Conservation (phyloP, 2,888 invertebrate genomes). For the Elmis aenea region DNA sequence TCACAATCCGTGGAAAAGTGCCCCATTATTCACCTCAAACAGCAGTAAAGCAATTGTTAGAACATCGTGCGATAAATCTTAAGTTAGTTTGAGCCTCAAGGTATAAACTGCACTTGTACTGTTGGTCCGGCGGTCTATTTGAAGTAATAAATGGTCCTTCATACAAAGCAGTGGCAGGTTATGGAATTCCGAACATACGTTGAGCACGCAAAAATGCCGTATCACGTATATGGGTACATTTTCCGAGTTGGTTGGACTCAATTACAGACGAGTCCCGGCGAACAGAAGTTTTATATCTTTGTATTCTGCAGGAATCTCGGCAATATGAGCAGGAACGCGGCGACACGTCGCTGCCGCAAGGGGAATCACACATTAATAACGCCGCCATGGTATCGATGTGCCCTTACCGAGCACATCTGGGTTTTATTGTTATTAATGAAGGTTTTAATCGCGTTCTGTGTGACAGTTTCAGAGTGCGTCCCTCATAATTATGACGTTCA, state of each 20-base stretch:
- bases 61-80: constrained; percentile 31
- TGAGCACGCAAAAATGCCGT: constrained; percentile 23
- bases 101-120: too few species aligned
- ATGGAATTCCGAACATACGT: constrained; percentile 17
- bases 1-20: constrained; percentile 28
- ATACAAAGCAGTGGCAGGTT: too few species aligned
- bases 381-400: constrained; percentile 16
- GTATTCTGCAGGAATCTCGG: constrained; percentile 27
- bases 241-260: constrained; percentile 27
- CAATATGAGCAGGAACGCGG: constrained; percentile 24
- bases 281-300: constrained; percentile 27
- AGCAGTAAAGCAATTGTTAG: constrained; percentile 33
- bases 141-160: too few species aligned
- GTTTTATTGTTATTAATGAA: constrained; percentile 21
- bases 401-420: constrained; percentile 21
- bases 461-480: constrained; percentile 21
- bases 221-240: constrained; percentile 24
- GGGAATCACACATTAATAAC: constrained; percentile 29
- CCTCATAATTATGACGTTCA: constrained; percentile 22
- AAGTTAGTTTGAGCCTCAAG: constrained; percentile 19
- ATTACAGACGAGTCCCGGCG: constrained; percentile 19
- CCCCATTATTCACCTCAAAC: constrained; percentile 32
- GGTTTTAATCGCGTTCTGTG: constrained; percentile 24
- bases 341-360: constrained; percentile 21
- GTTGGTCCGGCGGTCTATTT: too few species aligned